phyloP scores from a whole-genome alignment of 2,888 invertebrate species.

The Agrochola circellaris region DNA sequence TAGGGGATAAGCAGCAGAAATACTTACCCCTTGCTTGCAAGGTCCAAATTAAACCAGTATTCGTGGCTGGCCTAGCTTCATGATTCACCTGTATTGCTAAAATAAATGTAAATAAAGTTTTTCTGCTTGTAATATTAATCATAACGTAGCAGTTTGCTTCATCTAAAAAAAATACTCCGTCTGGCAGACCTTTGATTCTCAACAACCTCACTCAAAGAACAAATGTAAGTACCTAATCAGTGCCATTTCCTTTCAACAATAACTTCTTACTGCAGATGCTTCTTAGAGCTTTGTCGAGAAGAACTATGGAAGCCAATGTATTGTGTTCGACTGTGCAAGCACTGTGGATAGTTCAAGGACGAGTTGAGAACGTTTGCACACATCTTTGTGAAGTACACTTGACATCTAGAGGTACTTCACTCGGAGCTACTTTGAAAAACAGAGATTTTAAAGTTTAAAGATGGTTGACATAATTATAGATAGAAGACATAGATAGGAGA shows the following conservation, averaged over 20 bases:
- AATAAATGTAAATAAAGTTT: no score
- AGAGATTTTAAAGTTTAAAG: background rate
- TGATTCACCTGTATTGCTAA: background rate
- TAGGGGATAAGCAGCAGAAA: no score
- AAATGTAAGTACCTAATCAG: background rate
- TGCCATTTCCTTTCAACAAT: background rate
- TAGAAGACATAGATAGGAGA: background rate
- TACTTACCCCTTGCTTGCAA: no score
- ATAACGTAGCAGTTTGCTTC: background rate
- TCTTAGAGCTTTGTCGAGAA: conserved; percentile 1
- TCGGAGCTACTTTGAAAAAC: background rate
- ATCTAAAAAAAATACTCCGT: background rate
- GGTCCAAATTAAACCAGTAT: no score
- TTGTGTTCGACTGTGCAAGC: conserved; percentile 8
- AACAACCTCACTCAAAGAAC: background rate
- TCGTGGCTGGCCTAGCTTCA: no score
- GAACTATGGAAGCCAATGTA: background rate
- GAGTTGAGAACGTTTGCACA: background rate
- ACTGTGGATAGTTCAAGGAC: conserved; percentile 19
- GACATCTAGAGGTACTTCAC: conserved; percentile 11
- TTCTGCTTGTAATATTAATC: no score
- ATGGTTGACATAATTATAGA: background rate
- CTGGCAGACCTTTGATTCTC: background rate
- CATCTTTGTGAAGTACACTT: conserved; percentile 11
- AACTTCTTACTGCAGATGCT: background rate